These are phyloP conservation scores for Ia io DNA, from an alignment of 2,113 vertebrate species.

Conservation along the genomic window DNA sequence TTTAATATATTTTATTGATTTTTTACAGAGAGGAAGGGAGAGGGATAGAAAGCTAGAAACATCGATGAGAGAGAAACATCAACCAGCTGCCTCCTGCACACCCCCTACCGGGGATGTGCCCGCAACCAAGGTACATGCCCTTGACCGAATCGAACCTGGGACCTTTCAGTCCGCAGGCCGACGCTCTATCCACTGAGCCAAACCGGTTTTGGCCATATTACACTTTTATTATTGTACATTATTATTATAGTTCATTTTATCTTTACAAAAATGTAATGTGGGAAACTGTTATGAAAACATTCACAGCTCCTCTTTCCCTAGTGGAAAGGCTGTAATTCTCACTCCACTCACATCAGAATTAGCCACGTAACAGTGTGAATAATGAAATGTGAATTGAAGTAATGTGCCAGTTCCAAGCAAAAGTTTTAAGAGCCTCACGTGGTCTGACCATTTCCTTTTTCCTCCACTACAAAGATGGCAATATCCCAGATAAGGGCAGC, in stretches of 20 bases:
- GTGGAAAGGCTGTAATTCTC: constrained; percentile 2
- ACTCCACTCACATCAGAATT: background rate
- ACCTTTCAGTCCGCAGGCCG: too few species aligned
- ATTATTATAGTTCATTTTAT: background rate
- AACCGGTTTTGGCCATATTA: too few species aligned
- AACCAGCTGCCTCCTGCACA: too few species aligned
- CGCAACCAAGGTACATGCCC: too few species aligned
- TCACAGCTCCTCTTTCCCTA: background rate
- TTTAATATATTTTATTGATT: too few species aligned
- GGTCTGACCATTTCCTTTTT: background rate
- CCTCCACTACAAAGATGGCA: background rate
- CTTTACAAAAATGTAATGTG: background rate
- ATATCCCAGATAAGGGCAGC: background rate
- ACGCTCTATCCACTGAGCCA: too few species aligned
- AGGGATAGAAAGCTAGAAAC: too few species aligned
- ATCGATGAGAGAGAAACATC: too few species aligned
- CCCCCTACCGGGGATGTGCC: too few species aligned
- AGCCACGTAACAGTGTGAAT: background rate
- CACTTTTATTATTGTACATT: too few species aligned
- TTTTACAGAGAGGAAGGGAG: too few species aligned
- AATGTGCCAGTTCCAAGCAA: background rate
- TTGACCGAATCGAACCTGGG: too few species aligned
- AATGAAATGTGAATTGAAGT: constrained; percentile 34
- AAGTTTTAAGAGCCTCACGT: background rate
- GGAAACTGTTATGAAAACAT: background rate